These are phyloP conservation scores for Halcyon malimbica DNA, from an alignment of 2,113 vertebrate genomes.

Conservation along the genomic window DNA sequence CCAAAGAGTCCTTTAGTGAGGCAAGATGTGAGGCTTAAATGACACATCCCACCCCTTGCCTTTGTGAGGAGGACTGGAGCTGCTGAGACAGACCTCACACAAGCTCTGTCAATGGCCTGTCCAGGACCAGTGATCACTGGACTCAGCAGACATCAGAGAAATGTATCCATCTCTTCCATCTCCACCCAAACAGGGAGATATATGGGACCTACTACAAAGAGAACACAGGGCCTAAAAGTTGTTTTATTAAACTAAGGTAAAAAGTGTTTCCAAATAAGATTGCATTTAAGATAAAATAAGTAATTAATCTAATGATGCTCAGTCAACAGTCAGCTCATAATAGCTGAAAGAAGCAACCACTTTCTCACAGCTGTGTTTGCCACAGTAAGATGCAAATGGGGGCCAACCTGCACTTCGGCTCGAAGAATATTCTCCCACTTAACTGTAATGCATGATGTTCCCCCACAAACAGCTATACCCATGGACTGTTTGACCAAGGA, in stretches of 20 bases:
- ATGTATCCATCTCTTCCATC: neutral
- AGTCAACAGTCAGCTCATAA: neutral
- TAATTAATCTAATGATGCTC: neutral
- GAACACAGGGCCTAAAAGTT: neutral
- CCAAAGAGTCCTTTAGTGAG: neutral
- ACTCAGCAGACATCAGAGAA: neutral
- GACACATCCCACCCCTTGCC: neutral
- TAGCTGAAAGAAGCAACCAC: neutral
- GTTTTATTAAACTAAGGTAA: neutral
- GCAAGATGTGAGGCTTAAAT: neutral
- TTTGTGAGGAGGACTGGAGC: neutral
- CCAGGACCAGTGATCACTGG: neutral
- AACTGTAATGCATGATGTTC: neutral
- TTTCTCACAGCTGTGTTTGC: neutral
- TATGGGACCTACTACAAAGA: neutral
- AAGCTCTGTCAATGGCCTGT: neutral
- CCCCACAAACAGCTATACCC: neutral
- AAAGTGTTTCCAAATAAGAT: neutral
- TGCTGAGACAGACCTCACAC: neutral
- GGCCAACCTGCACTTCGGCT: neutral
- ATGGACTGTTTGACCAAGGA: neutral
- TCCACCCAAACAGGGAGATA: neutral
- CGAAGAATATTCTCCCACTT: neutral
- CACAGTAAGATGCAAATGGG: neutral
- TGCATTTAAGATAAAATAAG: neutral